phyloP scores from a whole-genome alignment of 1,140 invertebrate genomes.

The Leptinotarsa defecta region DNA sequence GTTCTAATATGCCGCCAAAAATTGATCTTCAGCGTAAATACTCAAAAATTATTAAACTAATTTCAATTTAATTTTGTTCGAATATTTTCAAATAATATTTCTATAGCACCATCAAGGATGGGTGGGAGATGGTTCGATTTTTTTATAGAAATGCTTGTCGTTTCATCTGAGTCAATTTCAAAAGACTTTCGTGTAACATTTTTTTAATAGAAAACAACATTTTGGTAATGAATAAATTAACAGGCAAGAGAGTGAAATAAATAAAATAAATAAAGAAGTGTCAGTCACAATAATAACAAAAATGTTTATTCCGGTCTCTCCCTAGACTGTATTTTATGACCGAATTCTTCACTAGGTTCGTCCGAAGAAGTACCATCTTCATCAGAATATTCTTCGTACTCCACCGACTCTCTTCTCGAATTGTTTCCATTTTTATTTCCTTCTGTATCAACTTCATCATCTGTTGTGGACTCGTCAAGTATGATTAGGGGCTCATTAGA shows the following conservation, averaged over 20 bases:
- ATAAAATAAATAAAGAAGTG: slow-evolving; percentile 28
- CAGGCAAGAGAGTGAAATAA: slow-evolving; percentile 29
- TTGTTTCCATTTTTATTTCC: slow-evolving; percentile 35
- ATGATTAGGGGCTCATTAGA: slow-evolving; percentile 2
- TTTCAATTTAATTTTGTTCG: too few species aligned
- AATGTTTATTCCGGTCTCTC: slow-evolving; percentile 12
- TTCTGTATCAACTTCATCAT: slow-evolving; percentile 24
- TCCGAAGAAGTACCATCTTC: slow-evolving; percentile 23
- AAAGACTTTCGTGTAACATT: neutral
- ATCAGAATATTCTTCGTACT: slow-evolving; percentile 47
- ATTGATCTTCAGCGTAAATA: too few species aligned
- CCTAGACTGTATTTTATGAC: slow-evolving; percentile 34
- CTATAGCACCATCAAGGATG: too few species aligned
- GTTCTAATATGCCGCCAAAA: too few species aligned
- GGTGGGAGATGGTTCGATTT: too few species aligned
- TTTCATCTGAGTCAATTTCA: too few species aligned
- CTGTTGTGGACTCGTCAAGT: slow-evolving; percentile 51
- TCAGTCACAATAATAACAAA: neutral
- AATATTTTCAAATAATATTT: too few species aligned
- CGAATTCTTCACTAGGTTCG: slow-evolving; percentile 24
- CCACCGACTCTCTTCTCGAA: slow-evolving; percentile 14
- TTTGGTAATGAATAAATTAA: slow-evolving; percentile 14
- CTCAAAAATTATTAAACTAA: too few species aligned
- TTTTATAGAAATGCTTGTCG: too few species aligned
- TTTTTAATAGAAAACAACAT: slow-evolving; percentile 16